These are phyloP conservation scores for Sander lucioperca DNA, from an alignment of 2,113 vertebrate genomes.

Conservation along the genomic window DNA sequence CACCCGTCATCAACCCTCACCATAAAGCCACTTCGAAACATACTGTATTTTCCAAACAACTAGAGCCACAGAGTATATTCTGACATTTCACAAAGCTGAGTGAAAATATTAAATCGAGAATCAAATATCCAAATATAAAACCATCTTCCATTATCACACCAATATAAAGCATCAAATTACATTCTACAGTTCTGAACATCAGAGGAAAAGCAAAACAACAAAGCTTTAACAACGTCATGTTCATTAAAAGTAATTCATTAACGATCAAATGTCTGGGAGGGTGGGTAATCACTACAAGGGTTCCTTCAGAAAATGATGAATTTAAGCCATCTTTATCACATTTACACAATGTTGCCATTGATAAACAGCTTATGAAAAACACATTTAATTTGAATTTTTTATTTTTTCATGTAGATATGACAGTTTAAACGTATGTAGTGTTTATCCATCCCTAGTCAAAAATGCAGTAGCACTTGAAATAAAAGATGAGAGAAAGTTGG, in stretches of 20 bases:
- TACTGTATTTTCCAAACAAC: conserved; percentile 81
- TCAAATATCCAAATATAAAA: conserved; percentile 89
- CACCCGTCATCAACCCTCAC: neutral
- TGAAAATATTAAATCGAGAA: conserved; percentile 89
- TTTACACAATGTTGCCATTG: conserved; percentile 24
- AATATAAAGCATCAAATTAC: conserved; percentile 90
- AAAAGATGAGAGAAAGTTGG: conserved; percentile 90
- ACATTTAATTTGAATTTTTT: neutral
- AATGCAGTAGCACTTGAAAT: conserved; percentile 88
- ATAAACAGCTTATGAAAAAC: conserved; percentile 13
- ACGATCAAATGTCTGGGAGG: conserved; percentile 24
- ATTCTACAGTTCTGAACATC: conserved; percentile 91
- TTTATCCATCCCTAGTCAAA: conserved; percentile 69
- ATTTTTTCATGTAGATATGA: neutral
- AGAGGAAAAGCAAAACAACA: conserved; percentile 74
- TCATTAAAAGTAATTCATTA: conserved; percentile 54
- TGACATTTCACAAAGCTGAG: conserved; percentile 91
- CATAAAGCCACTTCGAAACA: conserved; percentile 83
- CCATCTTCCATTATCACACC: conserved; percentile 86
- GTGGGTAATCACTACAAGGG: conserved; percentile 49
- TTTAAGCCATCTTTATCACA: conserved; percentile 20
- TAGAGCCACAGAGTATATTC: conserved; percentile 86
- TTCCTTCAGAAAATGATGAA: conserved; percentile 32
- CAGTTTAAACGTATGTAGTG: conserved; percentile 16
- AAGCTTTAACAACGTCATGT: conserved; percentile 67